A percentile compares a stretch with the other conserved stretches of the same genome.
Conservation (phyloP, 2,113 vertebrate species). For the Lichenostomus cassidix region DNA sequence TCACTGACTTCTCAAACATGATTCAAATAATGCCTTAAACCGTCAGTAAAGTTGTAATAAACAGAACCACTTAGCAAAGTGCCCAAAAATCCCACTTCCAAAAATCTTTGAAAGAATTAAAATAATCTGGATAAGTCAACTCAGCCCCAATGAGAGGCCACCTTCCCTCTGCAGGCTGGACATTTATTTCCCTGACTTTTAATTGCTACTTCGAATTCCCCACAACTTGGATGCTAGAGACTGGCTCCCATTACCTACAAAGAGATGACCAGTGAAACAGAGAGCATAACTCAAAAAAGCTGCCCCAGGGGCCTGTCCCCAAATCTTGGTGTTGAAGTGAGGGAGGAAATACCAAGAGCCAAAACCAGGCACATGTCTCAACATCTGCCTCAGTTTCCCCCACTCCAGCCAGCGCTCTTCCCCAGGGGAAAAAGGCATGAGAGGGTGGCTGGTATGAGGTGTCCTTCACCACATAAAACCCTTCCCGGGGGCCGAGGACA, state of each 20-base stretch:
- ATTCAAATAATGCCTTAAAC: not conserved
- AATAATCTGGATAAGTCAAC: not conserved
- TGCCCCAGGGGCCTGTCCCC: not conserved
- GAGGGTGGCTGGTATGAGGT: not conserved
- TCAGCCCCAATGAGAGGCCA: not conserved
- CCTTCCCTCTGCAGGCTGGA: not conserved
- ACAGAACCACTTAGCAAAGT: not conserved
- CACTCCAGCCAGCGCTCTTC: fast-evolving
- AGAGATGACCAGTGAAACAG: not conserved
- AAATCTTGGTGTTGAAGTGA: not conserved
- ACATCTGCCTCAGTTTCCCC: not conserved
- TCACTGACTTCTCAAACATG: not conserved
- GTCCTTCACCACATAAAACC: not conserved
- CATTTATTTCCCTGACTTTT: not conserved
- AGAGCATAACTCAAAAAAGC: not conserved
- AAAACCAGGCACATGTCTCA: not conserved
- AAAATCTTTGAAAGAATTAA: not conserved
- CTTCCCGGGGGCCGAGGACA: not conserved
- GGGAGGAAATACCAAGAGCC: not conserved
- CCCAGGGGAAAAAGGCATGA: not conserved
- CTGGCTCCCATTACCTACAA: not conserved
- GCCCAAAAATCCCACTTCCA: not conserved
- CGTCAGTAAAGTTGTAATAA: not conserved
- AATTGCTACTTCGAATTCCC: not conserved
- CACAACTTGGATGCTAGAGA: not conserved